Conservation (phyloP, 2,888 invertebrate species). For the Ormyrus labotus region DNA sequence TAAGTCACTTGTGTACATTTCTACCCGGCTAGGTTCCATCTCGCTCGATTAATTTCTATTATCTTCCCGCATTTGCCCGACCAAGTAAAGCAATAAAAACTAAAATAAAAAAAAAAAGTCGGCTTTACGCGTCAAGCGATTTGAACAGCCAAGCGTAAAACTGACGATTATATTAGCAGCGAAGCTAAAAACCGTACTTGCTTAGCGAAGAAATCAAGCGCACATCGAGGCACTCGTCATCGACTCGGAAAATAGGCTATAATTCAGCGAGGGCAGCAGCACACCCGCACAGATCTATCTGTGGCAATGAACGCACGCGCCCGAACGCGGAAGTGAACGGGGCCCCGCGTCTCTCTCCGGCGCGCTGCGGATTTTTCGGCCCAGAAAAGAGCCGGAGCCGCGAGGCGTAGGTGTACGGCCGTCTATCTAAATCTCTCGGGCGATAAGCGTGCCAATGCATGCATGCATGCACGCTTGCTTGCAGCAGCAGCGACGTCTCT, state of each 20-base stretch:
- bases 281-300: neutral
- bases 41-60: constrained; percentile 30
- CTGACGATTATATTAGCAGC: too few species aligned
- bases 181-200: too few species aligned
- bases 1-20: constrained; percentile 6
- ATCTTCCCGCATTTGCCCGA: neutral
- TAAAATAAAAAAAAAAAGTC: neutral
- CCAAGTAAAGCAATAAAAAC: neutral
- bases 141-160: neutral
- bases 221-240: too few species aligned
- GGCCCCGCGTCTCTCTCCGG: neutral
- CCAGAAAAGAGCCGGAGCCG: constrained; percentile 44
- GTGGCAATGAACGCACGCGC: constrained; percentile 12
- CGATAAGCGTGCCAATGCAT: constrained; percentile 34
- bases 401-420: constrained; percentile 50
- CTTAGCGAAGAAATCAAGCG: too few species aligned
- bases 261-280: neutral
- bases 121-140: neutral
- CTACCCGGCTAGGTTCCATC: constrained; percentile 26
- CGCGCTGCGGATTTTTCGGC: constrained; percentile 46
- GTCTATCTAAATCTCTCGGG: constrained; percentile 18
- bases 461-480: neutral
- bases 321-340: constrained; percentile 50
- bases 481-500: constrained; percentile 11
- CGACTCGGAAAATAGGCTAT: neutral